Base-by-base conservation (phyloP, 2,797 vertebrate species). In the Anisognathus igniventris region DNA sequence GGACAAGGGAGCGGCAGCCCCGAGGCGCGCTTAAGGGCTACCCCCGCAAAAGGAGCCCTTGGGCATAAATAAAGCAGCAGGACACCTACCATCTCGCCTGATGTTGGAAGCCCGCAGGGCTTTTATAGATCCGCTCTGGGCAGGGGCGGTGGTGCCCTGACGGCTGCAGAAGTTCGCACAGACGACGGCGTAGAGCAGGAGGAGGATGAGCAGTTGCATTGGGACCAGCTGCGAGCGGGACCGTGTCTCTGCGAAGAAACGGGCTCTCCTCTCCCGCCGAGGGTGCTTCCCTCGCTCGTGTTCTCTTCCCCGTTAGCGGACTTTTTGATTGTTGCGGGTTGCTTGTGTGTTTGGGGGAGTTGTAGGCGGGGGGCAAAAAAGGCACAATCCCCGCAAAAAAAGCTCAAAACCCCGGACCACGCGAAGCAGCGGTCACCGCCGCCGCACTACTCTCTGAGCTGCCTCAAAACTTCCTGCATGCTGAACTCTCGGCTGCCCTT, bases 111-210 rank as follows among this genome's bases (percentile, higher is more conserved):
- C 97, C 70, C 98, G 96, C 91, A 98, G 67, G 77, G 97, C 97
- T 97, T 93, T 97, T 93, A 98, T 96, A 92, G 98, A 97, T 96
- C 97, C 95, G 85, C 97, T 91, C 94, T 98, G 98, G 60, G 96
- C 94, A 37, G 94, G 91, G 61, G 97, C 97, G 18, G 92, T 89
- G 83, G 95, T 85, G 93, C 95, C 97, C 77, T 95, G 96, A 47
- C 90, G 96, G 95, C 95, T 95, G 92, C 97, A 97, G 66, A 98
- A 96, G 97, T 97, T 97, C 40, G 94, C 97, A 40, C 94, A 92
- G 82, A 93, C 92, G 86, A 84, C 97, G 33, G 95, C 81, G 35
- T 97, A 95, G 35, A 96, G 82, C 82, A 96, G 97, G 92, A 98
- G 71, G 47, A 97, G 93, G 93, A 95, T 65, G 67, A 97, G 85